A percentile compares a stretch with the other conserved stretches of the same genome.
Conservation (phyloP, 1,140 invertebrate genomes). For the Lutraria rhynchaena region DNA sequence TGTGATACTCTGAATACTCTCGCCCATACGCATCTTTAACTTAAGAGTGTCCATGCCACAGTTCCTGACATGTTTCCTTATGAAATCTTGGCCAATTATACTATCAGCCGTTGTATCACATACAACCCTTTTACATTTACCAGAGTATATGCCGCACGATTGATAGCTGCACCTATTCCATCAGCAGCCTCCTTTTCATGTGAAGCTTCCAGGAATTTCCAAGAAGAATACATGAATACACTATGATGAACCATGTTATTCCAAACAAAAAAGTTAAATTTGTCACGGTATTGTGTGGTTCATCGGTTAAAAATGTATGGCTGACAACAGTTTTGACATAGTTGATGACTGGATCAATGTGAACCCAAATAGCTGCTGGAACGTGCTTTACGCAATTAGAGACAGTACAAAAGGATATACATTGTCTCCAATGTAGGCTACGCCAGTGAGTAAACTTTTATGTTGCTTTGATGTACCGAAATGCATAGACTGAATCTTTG, state of each 20-base stretch:
- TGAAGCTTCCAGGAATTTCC: conserved; percentile 81
- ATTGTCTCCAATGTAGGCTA: background rate
- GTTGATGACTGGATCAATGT: conserved; percentile 56
- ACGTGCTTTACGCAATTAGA: conserved; percentile 51
- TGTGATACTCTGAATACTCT: no score
- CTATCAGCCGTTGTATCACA: no score
- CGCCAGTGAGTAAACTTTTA: conserved; percentile 42
- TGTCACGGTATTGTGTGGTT: conserved; percentile 61
- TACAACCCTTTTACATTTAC: background rate
- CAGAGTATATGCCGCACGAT: background rate
- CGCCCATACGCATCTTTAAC: no score
- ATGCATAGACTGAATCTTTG: no score
- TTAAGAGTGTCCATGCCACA: no score
- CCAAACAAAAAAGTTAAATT: conserved; percentile 57
- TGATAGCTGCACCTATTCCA: conserved; percentile 4
- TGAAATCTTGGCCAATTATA: no score
- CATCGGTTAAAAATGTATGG: conserved; percentile 58
- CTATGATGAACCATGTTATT: conserved; percentile 1
- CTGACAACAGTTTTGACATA: conserved; percentile 42
- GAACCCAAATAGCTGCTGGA: conserved; percentile 59
- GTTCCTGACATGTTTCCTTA: no score
- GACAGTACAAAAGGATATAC: conserved; percentile 53
- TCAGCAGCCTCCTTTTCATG: conserved; percentile 83
- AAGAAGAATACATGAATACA: conserved; percentile 64
- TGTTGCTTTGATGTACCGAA: conserved; percentile 46